These are phyloP conservation scores for Cyrtonyx montezumae DNA, from an alignment of 2,113 vertebrate species.

Conservation along the genomic window DNA sequence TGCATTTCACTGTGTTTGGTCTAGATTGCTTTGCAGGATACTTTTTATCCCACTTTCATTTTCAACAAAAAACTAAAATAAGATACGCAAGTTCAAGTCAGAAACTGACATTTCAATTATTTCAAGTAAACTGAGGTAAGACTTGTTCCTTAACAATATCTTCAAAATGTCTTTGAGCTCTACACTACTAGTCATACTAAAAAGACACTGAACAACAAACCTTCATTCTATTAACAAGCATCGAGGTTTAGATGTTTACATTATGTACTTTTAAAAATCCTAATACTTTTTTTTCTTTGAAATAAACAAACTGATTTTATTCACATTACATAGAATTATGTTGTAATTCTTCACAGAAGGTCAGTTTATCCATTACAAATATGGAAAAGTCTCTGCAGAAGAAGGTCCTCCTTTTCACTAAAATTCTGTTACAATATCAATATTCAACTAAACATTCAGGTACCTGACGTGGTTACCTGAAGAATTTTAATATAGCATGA, in stretches of 20 bases:
- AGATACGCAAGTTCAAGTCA: neutral
- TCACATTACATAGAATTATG: neutral
- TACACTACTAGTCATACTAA: neutral
- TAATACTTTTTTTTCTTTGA: neutral
- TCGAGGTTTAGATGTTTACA: neutral
- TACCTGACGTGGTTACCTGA: too few relatives aligned
- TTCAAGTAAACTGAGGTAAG: neutral
- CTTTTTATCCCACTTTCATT: neutral
- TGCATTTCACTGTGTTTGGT: neutral
- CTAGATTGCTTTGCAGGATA: neutral
- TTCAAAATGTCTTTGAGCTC: neutral
- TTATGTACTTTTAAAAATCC: neutral
- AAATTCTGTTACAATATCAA: neutral
- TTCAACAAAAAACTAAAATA: neutral
- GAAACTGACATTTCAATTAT: neutral
- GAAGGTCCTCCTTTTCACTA: neutral
- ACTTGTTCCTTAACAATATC: neutral
- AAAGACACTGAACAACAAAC: neutral
- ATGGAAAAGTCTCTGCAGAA: neutral
- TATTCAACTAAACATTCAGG: neutral
- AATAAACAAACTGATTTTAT: neutral
- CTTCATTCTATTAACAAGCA: neutral
- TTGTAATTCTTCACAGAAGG: neutral
- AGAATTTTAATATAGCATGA: neutral
- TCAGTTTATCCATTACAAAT: neutral